phyloP scores from a whole-genome alignment of 37 sponge, comb jelly and placozoan species.

The Chondrosia reniformis region DNA sequence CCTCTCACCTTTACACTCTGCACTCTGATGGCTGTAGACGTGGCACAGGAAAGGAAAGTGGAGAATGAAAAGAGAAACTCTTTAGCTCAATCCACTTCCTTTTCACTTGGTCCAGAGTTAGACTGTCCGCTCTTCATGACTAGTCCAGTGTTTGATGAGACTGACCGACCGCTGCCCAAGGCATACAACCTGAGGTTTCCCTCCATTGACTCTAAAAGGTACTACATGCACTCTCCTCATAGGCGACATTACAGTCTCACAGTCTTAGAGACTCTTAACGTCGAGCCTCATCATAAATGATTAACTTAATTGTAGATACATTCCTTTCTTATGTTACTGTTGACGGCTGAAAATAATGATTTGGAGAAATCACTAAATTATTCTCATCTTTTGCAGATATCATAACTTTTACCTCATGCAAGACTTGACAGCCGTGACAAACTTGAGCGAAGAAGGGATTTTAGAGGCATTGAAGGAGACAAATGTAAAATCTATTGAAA shows the following conservation, averaged over 20 bases:
- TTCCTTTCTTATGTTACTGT: not conserved
- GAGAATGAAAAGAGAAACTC: too few relatives aligned
- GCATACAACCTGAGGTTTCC: slow-evolving; percentile 53
- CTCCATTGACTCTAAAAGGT: not conserved
- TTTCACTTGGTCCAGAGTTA: slow-evolving; percentile 62
- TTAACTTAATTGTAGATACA: not conserved
- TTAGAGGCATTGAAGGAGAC: not conserved
- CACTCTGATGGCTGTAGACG: too few relatives aligned
- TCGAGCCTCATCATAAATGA: too few relatives aligned
- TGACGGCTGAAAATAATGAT: too few relatives aligned
- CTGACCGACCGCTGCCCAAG: slow-evolving; percentile 31
- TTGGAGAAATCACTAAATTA: too few relatives aligned
- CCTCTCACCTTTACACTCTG: too few relatives aligned
- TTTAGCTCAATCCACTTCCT: too few relatives aligned
- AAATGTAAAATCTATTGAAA: not conserved
- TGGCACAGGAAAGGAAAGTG: too few relatives aligned
- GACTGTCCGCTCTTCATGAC: slow-evolving; percentile 51
- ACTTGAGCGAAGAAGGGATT: slow-evolving; percentile 24
- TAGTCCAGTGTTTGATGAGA: slow-evolving; percentile 53
- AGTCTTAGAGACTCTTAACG: not conserved
- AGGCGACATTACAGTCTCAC: not conserved
- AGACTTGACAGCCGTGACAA: slow-evolving; percentile 22
- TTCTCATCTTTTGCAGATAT: slow-evolving; percentile 10
- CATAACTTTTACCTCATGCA: slow-evolving; percentile 72
- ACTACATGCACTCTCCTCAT: not conserved